These are phyloP conservation scores for Papilio gigon DNA, from an alignment of 2,888 invertebrate genomes.

Conservation along the genomic window DNA sequence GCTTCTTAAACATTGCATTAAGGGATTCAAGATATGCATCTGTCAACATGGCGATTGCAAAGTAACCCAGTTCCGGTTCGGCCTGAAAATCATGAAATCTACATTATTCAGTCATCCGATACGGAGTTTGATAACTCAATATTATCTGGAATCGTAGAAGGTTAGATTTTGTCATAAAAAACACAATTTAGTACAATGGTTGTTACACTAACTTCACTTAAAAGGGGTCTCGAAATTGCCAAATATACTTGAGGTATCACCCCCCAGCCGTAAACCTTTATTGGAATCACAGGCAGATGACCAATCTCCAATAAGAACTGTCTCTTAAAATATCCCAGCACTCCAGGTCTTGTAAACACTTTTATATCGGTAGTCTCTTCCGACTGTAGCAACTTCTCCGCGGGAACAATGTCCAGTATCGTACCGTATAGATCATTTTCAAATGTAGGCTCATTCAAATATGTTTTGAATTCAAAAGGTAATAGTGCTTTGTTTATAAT, in stretches of 20 bases:
- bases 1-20: slow-evolving; percentile 60
- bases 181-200: neutral
- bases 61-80: slow-evolving; percentile 69
- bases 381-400: slow-evolving; percentile 66
- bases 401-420: slow-evolving; percentile 73
- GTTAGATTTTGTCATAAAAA: neutral
- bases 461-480: slow-evolving; percentile 72
- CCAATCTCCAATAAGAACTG: slow-evolving; percentile 79
- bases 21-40: slow-evolving; percentile 68
- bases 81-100: slow-evolving; percentile 53
- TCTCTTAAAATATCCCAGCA: slow-evolving; percentile 79
- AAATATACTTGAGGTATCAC: slow-evolving; percentile 83
- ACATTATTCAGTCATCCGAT: neutral
- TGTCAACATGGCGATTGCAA: slow-evolving; percentile 73
- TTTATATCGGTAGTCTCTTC: slow-evolving; percentile 68
- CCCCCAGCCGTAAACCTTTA: slow-evolving; percentile 82
- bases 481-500: slow-evolving; percentile 79
- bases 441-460: slow-evolving; percentile 61
- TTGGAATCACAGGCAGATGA: slow-evolving; percentile 76
- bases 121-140: neutral
- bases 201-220: slow-evolving; percentile 51
- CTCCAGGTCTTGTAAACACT: slow-evolving; percentile 79
- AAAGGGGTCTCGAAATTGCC: slow-evolving; percentile 69
- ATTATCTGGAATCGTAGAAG: neutral
- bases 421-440: slow-evolving; percentile 68